Base-by-base conservation (phyloP, 2,888 invertebrate genomes). In the Polydrusus cervinus region DNA sequence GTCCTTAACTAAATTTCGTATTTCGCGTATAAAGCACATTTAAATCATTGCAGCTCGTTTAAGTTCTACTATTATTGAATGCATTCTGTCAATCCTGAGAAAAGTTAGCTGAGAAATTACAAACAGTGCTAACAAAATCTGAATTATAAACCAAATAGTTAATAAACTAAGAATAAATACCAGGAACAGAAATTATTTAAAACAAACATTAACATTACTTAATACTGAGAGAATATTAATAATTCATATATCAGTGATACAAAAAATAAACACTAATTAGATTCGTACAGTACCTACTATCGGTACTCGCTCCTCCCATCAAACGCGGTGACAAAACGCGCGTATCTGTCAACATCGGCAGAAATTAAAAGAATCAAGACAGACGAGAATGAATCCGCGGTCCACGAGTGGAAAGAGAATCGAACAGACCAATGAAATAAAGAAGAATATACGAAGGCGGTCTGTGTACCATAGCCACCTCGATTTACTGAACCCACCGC, bases 351-450 rank as follows among this genome's bases (percentile, higher is more conserved):
- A 78, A 77, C 78, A 74, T 64, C 74, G 71, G 71, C 71, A 66
- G 74, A 62, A 77, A 75, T 73, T 74, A 66, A 70, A 76, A 74
- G 77, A 77, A 74, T 75, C 72, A 66, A 65, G 75, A 70, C 68
- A 64, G 55, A 53, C 57, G 18, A 43, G 66, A 65, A 66, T 71
- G 66, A 65, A 66, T 71, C 45, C 51, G 71, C 68, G 64, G 60
- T 20, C 64, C 72, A 70, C 74, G 66, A 79, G 83, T 82, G 81
- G 83, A 83, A 83, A 82, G 82, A 83, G 83, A 78, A 79, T 71
- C 68, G 71, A 76, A 66, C 76, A 81, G 80, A 80, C 83, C 83
- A 83, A 83, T 83, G 80, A 81, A 79, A 76, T 78, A 68, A 79
- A 77, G 77, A 74, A 78, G 74, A 79, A 79, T 78, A 66, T 75